Percentiles rank a stretch among this genome's conserved stretches.
phyloP scores from a whole-genome alignment of 2,888 invertebrate species.

The Parnassius apollo region DNA sequence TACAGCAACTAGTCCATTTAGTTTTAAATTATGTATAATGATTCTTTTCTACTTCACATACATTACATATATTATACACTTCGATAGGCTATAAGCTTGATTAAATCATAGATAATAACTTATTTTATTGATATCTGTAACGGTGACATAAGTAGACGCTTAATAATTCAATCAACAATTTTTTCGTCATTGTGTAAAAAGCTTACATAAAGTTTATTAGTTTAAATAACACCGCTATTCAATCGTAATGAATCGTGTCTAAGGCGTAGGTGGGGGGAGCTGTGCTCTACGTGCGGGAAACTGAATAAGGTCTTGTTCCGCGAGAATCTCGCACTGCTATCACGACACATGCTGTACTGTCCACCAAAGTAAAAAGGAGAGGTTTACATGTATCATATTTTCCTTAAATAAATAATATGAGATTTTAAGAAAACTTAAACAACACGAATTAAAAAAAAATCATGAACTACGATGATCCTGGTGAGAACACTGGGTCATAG shows the following conservation, averaged over 20 bases:
- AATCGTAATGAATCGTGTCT: constrained; percentile 18
- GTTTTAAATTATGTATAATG: no score
- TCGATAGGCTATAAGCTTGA: no score
- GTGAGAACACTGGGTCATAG: no score
- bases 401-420: not conserved
- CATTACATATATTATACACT: no score
- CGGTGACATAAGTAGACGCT: no score
- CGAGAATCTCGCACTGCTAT: constrained; percentile 56
- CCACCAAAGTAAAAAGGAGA: constrained; percentile 43
- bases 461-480: no score
- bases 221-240: constrained; percentile 12
- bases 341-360: constrained; percentile 56
- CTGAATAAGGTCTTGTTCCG: constrained; percentile 57
- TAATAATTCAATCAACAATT: no score
- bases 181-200: not conserved
- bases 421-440: not conserved
- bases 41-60: no score
- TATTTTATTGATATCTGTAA: no score
- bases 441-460: no score
- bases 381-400: constrained; percentile 37
- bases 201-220: not conserved
- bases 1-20: no score
- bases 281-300: constrained; percentile 35
- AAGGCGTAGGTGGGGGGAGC: constrained; percentile 21
- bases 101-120: no score